Base-by-base conservation (phyloP, 2,113 vertebrate species). In the Morone chrysops region DNA sequence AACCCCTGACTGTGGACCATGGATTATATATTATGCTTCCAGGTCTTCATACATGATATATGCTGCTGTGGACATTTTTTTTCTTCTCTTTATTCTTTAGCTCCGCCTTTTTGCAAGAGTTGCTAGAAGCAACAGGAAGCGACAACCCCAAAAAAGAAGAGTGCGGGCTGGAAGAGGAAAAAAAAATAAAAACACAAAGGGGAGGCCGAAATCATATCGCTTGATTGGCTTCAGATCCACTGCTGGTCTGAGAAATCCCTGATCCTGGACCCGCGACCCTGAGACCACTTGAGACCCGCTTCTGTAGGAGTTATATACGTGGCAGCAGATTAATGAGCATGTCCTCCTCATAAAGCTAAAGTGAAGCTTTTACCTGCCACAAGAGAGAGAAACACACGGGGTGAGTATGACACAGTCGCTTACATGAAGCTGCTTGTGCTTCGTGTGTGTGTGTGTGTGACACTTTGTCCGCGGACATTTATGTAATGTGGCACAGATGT, bases 111-210 rank as follows among this genome's bases (percentile, higher is more conserved):
- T 50, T n/a, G 7, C 5, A 16, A 8, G 68, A 75, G 57, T 79
- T 68, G 80, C 81, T 62, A 77, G 85, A 83, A 85, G 90, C 89
- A 91, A 94, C 93, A 95, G 93, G 94, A 95, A 95, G 93, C 87
- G 86, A 90, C 82, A 88, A 83, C 70, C 89, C 76, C 83, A 50
- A 86, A 90, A 90, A 25, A 57, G 22, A n/a, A 90, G 81, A 86
- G 76, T 69, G 78, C 72, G 80, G 78, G 72, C 89, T 81, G 81
- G 73, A 84, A 70, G 75, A 83, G 79, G 71, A 71, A 82, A 79
- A 36, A 60, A n/a, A 22, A 11, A 70, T 76, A 71, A 82, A 79
- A 38, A 60, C 16, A 22, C 11, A 70, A 78, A 73, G 73, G 45
- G 74, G 81, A 89, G 86, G 78, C 84, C 80, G 36, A 78, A 85